These are phyloP conservation scores for Apodemus sylvaticus DNA, from an alignment of 2,113 vertebrate species.

Conservation along the genomic window DNA sequence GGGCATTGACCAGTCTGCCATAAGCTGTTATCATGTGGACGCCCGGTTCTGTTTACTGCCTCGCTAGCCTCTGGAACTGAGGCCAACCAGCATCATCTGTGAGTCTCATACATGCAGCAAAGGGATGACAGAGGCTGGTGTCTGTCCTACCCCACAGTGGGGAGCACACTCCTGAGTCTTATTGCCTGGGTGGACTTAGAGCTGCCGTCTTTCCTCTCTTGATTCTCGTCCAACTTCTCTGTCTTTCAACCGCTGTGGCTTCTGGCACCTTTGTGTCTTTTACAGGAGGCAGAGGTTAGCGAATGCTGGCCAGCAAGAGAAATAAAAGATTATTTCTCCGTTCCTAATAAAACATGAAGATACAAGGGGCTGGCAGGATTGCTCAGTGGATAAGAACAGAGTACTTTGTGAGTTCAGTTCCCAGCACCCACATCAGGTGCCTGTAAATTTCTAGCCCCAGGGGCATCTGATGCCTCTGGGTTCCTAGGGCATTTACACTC, in stretches of 20 bases:
- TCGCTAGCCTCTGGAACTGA: no score
- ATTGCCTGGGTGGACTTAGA: not conserved
- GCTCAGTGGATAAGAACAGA: not conserved
- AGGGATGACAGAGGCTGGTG: accelerated
- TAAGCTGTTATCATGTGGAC: no score
- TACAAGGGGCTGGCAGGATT: not conserved
- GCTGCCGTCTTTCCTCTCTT: not conserved
- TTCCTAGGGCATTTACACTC: not conserved
- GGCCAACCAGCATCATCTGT: not conserved
- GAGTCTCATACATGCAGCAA: not conserved
- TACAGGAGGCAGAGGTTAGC: not conserved
- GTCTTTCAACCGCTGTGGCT: not conserved
- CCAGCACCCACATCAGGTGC: not conserved
- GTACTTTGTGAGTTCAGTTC: not conserved
- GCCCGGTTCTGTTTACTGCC: not conserved
- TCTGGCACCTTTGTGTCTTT: not conserved
- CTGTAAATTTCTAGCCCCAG: not conserved
- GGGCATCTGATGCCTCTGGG: not conserved
- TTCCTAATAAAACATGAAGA: not conserved
- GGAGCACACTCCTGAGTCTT: not conserved
- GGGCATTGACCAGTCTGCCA: not conserved
- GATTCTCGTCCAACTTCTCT: not conserved
- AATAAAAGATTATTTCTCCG: not conserved
- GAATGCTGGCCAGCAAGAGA: not conserved
- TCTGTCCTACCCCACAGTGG: not conserved